phyloP scores from a whole-genome alignment of 2,888 invertebrate species.

The Drosophila aldrichi region DNA sequence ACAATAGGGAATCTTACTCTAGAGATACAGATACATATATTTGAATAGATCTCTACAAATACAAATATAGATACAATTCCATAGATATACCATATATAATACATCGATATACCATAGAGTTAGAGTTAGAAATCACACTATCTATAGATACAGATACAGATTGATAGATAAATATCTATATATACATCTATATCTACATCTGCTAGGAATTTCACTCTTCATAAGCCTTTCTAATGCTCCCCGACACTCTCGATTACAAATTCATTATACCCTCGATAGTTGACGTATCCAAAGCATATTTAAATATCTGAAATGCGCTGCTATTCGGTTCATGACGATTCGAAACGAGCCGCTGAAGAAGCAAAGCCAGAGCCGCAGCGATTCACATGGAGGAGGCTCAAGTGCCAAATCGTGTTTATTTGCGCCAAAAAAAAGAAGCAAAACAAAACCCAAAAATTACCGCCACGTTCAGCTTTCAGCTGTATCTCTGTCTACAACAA shows the following conservation, averaged over 20 bases:
- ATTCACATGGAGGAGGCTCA: conserved; percentile 54
- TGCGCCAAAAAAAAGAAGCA: conserved; percentile 67
- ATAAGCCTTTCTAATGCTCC: neutral
- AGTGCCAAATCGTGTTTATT: conserved; percentile 81
- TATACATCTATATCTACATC: neutral
- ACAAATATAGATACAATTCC: too few species aligned
- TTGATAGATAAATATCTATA: neutral
- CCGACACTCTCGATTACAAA: neutral
- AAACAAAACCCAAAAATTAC: conserved; percentile 62
- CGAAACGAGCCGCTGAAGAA: conserved; percentile 59
- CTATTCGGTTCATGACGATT: conserved; percentile 32
- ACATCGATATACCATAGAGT: too few species aligned
- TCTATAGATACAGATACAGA: neutral
- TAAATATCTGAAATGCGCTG: conserved; percentile 7
- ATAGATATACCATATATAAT: too few species aligned
- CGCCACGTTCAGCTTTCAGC: conserved; percentile 50
- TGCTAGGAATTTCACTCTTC: neutral
- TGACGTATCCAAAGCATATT: neutral
- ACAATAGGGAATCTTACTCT: too few species aligned
- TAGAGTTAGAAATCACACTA: too few species aligned
- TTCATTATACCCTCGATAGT: neutral
- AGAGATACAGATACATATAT: too few species aligned
- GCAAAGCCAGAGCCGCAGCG: conserved; percentile 30
- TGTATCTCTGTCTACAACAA: conserved; percentile 20
- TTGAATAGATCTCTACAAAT: too few species aligned